Percentiles rank a stretch among this genome's conserved stretches.
Evolutionary conservation across 2,888 invertebrate species (phyloP).

Genomic region (Phalera bucephala): DNA sequence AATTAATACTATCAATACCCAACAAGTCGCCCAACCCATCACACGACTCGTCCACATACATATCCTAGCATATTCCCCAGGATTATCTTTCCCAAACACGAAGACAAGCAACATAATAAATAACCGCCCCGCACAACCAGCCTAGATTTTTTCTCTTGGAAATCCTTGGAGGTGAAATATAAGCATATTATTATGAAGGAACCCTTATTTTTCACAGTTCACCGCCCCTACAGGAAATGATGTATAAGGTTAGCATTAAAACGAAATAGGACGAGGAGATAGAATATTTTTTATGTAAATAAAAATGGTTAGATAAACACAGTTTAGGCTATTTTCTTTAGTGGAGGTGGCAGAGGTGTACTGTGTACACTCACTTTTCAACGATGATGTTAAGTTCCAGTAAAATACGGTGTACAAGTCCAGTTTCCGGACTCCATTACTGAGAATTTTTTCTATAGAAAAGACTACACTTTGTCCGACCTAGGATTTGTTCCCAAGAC

Average conservation of each 20-base stretch:
- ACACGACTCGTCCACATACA: too few relatives aligned
- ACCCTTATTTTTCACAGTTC: conserved; percentile 28
- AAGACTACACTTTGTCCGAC: too few relatives aligned
- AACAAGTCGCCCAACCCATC: not conserved
- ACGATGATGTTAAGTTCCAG: too few relatives aligned
- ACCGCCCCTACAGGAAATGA: conserved; percentile 21
- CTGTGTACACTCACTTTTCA: too few relatives aligned
- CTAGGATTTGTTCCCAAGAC: too few relatives aligned
- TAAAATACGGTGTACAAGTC: too few relatives aligned
- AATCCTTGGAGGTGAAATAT: conserved; percentile 4
- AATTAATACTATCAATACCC: not conserved
- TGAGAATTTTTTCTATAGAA: too few relatives aligned
- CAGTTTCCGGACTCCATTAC: too few relatives aligned
- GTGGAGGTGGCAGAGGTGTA: too few relatives aligned
- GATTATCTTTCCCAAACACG: not conserved
- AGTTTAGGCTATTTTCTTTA: too few relatives aligned
- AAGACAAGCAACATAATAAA: not conserved
- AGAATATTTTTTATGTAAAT: not conserved
- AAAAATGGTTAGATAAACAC: not conserved
- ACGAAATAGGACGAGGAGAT: conserved; percentile 8
- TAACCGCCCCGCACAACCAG: not conserved
- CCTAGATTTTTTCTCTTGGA: not conserved
- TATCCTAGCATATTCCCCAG: not conserved
- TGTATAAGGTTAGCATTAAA: conserved; percentile 23
- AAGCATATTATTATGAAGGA: conserved; percentile 4